phyloP scores from a whole-genome alignment of 2,113 vertebrate species.

The Syngnathus typhle region DNA sequence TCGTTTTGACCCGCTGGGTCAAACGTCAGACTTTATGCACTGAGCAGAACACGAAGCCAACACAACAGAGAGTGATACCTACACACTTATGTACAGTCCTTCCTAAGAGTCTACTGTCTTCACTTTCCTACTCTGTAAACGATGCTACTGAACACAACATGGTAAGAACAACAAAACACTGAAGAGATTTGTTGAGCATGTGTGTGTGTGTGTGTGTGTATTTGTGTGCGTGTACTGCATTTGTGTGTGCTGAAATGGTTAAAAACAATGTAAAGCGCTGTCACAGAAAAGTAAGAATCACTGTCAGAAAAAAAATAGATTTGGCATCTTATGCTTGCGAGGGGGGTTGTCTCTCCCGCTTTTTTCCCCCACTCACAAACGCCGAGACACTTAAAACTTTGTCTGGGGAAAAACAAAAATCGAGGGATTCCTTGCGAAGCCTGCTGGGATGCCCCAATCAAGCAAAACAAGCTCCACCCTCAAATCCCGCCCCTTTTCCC shows the following conservation, averaged over 20 bases:
- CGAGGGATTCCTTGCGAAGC: conserved; percentile 77
- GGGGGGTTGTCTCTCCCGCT: conserved; percentile 73
- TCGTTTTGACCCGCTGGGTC: conserved; percentile 8
- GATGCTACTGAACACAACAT: conserved; percentile 34
- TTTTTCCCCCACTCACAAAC: conserved; percentile 63
- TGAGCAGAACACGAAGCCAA: conserved; percentile 12
- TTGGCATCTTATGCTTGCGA: conserved; percentile 83
- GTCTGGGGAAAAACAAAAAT: conserved; percentile 81
- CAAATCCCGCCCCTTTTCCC: conserved; percentile 46
- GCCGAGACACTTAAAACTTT: conserved; percentile 85
- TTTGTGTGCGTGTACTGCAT: conserved; percentile 9
- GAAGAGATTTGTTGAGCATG: conserved; percentile 33
- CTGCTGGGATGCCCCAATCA: conserved; percentile 62
- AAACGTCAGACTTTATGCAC: conserved; percentile 9
- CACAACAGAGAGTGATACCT: conserved; percentile 30
- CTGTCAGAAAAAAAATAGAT: conserved; percentile 74
- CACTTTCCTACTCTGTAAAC: conserved; percentile 35
- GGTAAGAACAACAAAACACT: conserved; percentile 16
- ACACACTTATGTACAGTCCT: conserved; percentile 42
- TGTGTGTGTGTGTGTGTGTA: conserved; percentile 12
- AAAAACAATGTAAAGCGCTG: conserved; percentile 60
- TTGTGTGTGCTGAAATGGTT: conserved; percentile 32
- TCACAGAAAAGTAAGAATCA: conserved; percentile 81
- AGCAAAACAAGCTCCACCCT: conserved; percentile 44
- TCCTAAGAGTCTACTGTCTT: conserved; percentile 42